Conservation (phyloP, 2,888 invertebrate species). For the Hipparchia sbordonii region DNA sequence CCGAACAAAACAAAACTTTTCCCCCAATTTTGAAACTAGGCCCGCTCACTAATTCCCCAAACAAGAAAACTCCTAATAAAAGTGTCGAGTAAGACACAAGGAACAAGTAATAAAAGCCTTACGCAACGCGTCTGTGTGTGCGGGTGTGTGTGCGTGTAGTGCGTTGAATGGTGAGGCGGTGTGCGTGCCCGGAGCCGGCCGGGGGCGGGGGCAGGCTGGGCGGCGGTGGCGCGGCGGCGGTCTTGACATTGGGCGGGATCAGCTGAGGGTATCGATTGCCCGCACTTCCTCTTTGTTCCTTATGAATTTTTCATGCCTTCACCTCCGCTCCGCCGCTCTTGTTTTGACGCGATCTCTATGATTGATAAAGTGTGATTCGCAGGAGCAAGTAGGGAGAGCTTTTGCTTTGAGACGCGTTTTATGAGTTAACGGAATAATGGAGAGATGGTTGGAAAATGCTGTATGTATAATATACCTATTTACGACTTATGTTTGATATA, state of each 20-base stretch:
- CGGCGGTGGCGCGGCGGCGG: conserved; percentile 49
- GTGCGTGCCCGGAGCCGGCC: conserved; percentile 39
- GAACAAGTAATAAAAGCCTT: conserved; percentile 1
- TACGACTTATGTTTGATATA: too few species aligned
- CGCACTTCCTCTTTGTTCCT: conserved; percentile 70
- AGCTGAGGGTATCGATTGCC: conserved; percentile 77
- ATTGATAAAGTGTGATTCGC: not conserved
- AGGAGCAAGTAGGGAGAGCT: not conserved
- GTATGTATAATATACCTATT: too few species aligned
- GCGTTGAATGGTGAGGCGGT: conserved; percentile 22
- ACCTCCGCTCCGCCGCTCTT: conserved; percentile 26
- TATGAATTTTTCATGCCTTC: conserved; percentile 73
- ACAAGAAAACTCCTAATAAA: conserved; percentile 8
- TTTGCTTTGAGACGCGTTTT: not conserved
- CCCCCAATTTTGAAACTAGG: not conserved
- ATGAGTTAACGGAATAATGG: not conserved
- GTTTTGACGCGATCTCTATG: conserved; percentile 44
- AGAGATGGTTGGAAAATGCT: too few species aligned
- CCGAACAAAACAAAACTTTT: not conserved
- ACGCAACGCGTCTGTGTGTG: not conserved
- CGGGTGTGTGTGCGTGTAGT: not conserved
- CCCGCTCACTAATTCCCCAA: not conserved
- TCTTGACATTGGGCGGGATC: conserved; percentile 80
- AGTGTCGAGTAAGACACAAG: not conserved
- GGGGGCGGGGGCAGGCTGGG: conserved; percentile 39